These are phyloP conservation scores for Tympanoctomys barrerae DNA, from an alignment of 2,797 vertebrate genomes.

Conservation along the genomic window DNA sequence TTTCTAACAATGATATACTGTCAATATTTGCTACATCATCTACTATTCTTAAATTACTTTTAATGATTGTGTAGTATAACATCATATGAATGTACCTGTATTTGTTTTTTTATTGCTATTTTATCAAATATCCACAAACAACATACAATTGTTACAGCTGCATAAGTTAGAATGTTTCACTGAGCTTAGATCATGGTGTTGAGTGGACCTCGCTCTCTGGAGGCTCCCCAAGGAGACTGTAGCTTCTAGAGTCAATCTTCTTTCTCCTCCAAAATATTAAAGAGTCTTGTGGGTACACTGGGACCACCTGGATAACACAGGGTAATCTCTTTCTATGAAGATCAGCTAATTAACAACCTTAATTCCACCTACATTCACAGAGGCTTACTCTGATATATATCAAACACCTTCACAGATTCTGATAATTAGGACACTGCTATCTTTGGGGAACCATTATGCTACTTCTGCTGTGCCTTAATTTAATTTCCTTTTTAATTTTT, in stretches of 20 bases:
- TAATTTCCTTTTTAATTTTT: background rate
- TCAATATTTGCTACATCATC: background rate
- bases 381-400: conserved; percentile 22
- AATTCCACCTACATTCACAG: conserved; percentile 5
- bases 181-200: background rate
- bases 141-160: background rate
- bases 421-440: background rate
- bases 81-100: background rate
- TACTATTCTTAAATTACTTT: background rate
- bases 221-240: background rate
- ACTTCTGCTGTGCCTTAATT: background rate
- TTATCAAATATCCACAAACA: background rate
- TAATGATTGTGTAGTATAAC: background rate
- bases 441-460: background rate
- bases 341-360: background rate
- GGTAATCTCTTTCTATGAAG: background rate
- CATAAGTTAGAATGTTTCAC: background rate
- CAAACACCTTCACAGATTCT: background rate
- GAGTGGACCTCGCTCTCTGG: background rate
- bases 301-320: background rate
- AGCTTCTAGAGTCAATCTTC: background rate
- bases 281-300: background rate
- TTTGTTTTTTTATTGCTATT: background rate
- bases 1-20: background rate
- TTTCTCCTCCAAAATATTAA: background rate